These are phyloP conservation scores for Cosmopolites sordidus DNA, from an alignment of 2,888 invertebrate species.

Conservation along the genomic window DNA sequence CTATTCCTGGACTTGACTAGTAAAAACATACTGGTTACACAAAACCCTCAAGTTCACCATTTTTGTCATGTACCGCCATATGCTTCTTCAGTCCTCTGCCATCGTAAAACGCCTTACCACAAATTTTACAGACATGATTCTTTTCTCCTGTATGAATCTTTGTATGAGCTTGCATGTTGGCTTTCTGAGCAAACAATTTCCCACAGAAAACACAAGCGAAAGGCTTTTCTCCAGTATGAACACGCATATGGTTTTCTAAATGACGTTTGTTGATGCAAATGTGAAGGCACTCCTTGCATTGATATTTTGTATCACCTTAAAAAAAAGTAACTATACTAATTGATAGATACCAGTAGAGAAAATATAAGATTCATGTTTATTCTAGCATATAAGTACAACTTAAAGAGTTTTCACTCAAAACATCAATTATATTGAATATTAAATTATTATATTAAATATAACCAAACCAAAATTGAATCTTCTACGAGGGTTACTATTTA, in stretches of 20 bases:
- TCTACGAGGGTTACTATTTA: too few relatives aligned
- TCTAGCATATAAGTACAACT: too few relatives aligned
- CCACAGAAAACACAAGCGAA: slow-evolving; percentile 42
- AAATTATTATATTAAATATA: too few relatives aligned
- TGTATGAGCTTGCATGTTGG: slow-evolving; percentile 24
- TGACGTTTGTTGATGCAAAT: slow-evolving; percentile 26
- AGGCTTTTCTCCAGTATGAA: slow-evolving; percentile 33
- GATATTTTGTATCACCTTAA: slow-evolving; percentile 27
- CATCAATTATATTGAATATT: too few relatives aligned
- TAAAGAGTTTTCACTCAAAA: too few relatives aligned
- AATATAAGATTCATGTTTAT: too few relatives aligned
- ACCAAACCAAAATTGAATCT: too few relatives aligned
- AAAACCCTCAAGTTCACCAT: slow-evolving; percentile 4
- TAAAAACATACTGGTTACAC: not conserved
- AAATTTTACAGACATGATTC: slow-evolving; percentile 25
- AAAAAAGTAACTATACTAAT: too few relatives aligned
- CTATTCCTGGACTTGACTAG: not conserved
- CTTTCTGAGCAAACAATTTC: slow-evolving; percentile 36
- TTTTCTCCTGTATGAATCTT: slow-evolving; percentile 26
- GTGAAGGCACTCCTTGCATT: slow-evolving; percentile 25
- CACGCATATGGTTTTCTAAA: slow-evolving; percentile 25
- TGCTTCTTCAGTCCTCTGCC: slow-evolving; percentile 25
- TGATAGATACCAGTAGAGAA: too few relatives aligned
- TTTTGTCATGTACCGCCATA: slow-evolving; percentile 18
- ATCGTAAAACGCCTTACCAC: slow-evolving; percentile 25